Conservation (phyloP, 2,113 vertebrate species). For the Grallaria varia region DNA sequence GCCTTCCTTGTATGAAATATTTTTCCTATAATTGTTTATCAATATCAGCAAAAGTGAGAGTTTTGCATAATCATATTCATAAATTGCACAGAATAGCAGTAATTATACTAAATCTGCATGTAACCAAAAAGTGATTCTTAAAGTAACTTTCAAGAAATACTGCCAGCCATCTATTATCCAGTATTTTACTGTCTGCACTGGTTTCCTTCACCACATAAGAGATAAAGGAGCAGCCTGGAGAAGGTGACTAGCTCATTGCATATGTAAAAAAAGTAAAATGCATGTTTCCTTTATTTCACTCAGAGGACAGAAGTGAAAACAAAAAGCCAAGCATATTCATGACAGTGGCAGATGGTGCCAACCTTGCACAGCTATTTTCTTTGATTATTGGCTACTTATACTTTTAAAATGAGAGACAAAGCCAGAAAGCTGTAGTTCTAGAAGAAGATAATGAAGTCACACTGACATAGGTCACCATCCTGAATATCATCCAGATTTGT, state of each 20-base stretch:
- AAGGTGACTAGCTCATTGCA: slow-evolving; percentile 29
- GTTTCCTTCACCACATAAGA: background rate
- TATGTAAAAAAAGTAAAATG: slow-evolving; percentile 40
- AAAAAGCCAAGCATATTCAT: slow-evolving; percentile 60
- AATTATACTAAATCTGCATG: background rate
- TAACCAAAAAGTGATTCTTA: background rate
- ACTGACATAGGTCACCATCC: background rate
- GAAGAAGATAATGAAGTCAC: slow-evolving; percentile 1
- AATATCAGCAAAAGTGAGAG: background rate
- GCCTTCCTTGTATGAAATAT: background rate
- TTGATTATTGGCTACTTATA: slow-evolving; percentile 32
- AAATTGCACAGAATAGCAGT: background rate
- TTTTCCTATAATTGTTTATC: slow-evolving; percentile 27
- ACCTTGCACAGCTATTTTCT: slow-evolving; percentile 37
- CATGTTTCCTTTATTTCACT: slow-evolving; percentile 51
- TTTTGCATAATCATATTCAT: background rate
- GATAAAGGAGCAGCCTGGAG: slow-evolving; percentile 3
- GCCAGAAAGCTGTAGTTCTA: slow-evolving; percentile 10
- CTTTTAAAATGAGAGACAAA: slow-evolving; percentile 43
- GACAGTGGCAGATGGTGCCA: slow-evolving; percentile 37
- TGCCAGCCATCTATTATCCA: background rate
- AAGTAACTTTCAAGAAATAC: background rate
- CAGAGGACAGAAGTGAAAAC: slow-evolving; percentile 59
- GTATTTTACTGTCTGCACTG: background rate
- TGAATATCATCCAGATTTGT: background rate